Base-by-base conservation (phyloP, 2,113 vertebrate species). In the Lichenostomus cassidix region DNA sequence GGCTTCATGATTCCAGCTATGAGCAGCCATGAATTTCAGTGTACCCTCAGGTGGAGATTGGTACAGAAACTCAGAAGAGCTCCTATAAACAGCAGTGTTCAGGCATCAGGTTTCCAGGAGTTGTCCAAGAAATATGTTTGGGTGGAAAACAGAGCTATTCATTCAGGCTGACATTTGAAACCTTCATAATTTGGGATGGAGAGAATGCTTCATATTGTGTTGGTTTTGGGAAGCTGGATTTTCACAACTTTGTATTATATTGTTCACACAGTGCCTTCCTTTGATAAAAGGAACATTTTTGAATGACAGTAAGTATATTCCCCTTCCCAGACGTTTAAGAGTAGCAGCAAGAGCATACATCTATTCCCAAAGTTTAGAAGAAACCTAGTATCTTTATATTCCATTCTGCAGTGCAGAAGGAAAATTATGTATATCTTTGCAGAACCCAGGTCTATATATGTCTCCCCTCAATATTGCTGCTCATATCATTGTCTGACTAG, bases 121-220 rank as follows among this genome's bases (percentile, higher is more conserved):
- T 63, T 81, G 56, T 59, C 82, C 87, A 95, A 95, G 52, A 96
- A 88, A 67, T 53, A 29, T 86, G 24, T 78, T 91, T 92, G 60
- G 44, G 75, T 90, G 83, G n/a, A 79, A 96, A 94, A 83, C 44
- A 86, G 67, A 91, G 47, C 68, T 87, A 77, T 90, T 95, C 71
- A 63, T 92, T 93, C 82, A 90, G 25, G 22, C 7, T 84, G 95
- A 94, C 79, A 97, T 92, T 68, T 78, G 52, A 97, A 84, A 89
- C 91, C 16, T 11, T 82, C 33, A 35, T 87, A 68, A 94, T 76
- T 2, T 65, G 24, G 20, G 53, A 25, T 55, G 21, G 92, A 89
- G 50, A 92, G 68, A 96, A 94, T 87, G 47, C 35, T 93, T 94
- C 18, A 25, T 94, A 90, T 87, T 92, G 55, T 86, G 95, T 91